Base-by-base conservation (phyloP, 1,140 invertebrate species). In the Zaprionus ornatus region DNA sequence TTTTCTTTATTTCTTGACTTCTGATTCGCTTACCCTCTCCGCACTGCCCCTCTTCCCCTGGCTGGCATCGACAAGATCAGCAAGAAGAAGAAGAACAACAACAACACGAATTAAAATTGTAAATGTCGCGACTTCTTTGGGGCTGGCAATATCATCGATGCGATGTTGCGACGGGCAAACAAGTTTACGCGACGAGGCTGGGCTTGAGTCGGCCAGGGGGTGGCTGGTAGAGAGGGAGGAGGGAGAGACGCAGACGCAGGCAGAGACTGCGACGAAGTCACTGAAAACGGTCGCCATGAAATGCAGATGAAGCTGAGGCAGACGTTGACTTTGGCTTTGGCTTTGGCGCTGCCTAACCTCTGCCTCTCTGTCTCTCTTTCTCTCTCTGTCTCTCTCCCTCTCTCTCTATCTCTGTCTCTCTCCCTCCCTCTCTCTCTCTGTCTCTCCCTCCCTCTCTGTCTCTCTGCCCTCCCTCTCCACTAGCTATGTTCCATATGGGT, bases 81-180 rank as follows among this genome's bases (percentile, higher is more conserved):
- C 37, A 65, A 25, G 55, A 63, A 27, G 3, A 27, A 27, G 3
- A 70, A 71, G 40, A 77, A 50, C 65, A 77, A 50, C 61, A 86
- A 82, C 65, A 82, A 88, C 84, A 88, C 84, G 84, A 87, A 84
- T 87, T 80, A 81, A 88, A 87, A 88, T 87, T 87, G 77, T 87
- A 88, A 87, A 88, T 87, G 84, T 87, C 84, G 84, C 80, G 74
- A 75, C 57, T 80, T 80, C 65, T 76, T 37, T 37, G 68, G 45
- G 60, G 76, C 61, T 86, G 80, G 80, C 81, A 88, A 83, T 80
- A 84, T 83, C 80, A 79, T 62, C 79, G 79, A 66, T 77, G 76
- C 65, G 27, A 59, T 70, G n/a, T n/a, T n/a, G n/a, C 65, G 79
- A 64, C 69, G 55, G 77, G 64, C 59, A 88, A 88, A 88, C 84